These are phyloP conservation scores for Drosophila azteca DNA, from an alignment of 1,140 invertebrate genomes.

Conservation along the genomic window DNA sequence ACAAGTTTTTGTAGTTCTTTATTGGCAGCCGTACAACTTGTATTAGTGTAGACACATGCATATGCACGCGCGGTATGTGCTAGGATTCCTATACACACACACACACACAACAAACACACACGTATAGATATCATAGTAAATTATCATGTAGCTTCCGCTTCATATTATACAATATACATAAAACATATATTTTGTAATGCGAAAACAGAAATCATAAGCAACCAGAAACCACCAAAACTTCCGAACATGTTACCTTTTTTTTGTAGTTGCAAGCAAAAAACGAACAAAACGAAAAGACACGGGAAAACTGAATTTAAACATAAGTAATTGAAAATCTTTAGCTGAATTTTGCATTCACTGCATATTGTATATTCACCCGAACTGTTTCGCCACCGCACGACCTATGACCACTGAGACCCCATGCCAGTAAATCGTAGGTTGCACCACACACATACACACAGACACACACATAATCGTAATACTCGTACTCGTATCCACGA, in stretches of 20 bases:
- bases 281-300: slow-evolving; percentile 8
- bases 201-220: slow-evolving; percentile 52
- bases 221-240: slow-evolving; percentile 78
- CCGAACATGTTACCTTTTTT: slow-evolving; percentile 78
- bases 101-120: slow-evolving; percentile 5
- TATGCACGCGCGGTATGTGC: slow-evolving; percentile 22
- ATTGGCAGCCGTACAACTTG: slow-evolving; percentile 47
- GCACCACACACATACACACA: slow-evolving; percentile 24
- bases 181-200: slow-evolving; percentile 31
- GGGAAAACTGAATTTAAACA: slow-evolving; percentile 63
- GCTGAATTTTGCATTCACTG: slow-evolving; percentile 70
- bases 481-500: slow-evolving; percentile 28
- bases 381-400: slow-evolving; percentile 38
- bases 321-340: slow-evolving; percentile 80
- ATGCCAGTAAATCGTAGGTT: slow-evolving; percentile 58
- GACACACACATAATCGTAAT: slow-evolving; percentile 9
- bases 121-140: slow-evolving; percentile 41
- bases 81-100: slow-evolving; percentile 28
- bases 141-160: slow-evolving; percentile 68
- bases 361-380: slow-evolving; percentile 56
- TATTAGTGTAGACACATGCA: slow-evolving; percentile 39
- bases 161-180: slow-evolving; percentile 18
- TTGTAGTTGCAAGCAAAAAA: slow-evolving; percentile 36
- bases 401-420: slow-evolving; percentile 48
- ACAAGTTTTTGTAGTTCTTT: slow-evolving; percentile 72